Evolutionary conservation across 2,797 vertebrate species (phyloP), one percentile per base, ranked within the genome.

Genomic region (Anabacerthia variegaticeps): DNA sequence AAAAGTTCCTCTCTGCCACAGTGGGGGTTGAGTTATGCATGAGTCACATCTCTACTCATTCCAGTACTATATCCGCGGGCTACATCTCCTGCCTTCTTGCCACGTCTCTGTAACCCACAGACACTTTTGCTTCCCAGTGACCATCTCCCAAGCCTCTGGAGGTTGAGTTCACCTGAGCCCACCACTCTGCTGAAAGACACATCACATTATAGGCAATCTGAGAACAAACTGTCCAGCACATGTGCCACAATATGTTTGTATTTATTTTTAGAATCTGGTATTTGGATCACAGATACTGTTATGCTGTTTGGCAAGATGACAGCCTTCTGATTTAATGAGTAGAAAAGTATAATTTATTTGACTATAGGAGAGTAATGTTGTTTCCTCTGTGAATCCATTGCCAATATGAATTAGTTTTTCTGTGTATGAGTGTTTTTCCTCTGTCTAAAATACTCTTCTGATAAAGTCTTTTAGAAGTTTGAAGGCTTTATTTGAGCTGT

Each of bases 241-340:
- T 54, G 62, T 46, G 49, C 80, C 58, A 84, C 80, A 96, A 12
- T 92, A 86, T 90, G 79, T 4, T 93, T 88, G 52, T 68, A 88
- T 88, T 92, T 85, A 67, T 77, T 78, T 90, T 88, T 72, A 86
- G 77, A 93, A 75, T 46, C 41, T 75, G 85, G 28, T 88, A 61
- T 88, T 96, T 96, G 88, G 80, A 90, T 46, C 49, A 81, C 26
- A 67, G 56, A 85, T 65, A 56, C 51, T 68, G 43, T 65, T 65
- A 32, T 34, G 36, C 13, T 69, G 39, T 67, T 93, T 90, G 86
- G 80, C 69, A 72, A 72, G 69, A 61, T 78, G 74, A 85, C 71
- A 91, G 32, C 39, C 76, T 91, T 82, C 67, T 91, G 51, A 71
- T 66, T 79, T 76, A 89, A 75, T 63, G 55, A 91, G 48, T 62